Percentiles rank a stretch among this genome's conserved stretches.
Evolutionary conservation across 2,797 vertebrate species (phyloP).

Genomic region (Oryzias sinensis): DNA sequence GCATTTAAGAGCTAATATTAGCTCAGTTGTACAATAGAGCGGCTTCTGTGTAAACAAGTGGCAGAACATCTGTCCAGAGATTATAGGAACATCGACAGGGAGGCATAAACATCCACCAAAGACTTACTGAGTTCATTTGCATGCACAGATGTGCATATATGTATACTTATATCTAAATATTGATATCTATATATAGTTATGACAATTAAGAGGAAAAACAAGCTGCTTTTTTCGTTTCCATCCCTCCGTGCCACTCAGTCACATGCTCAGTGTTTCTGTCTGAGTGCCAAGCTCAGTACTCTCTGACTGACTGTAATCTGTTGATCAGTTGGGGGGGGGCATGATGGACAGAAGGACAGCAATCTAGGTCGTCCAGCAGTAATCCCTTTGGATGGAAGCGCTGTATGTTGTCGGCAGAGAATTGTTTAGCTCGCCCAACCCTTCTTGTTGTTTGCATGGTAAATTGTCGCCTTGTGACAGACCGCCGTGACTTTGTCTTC

Average conservation of each 20-base stretch:
- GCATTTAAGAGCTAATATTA: slow-evolving; percentile 35
- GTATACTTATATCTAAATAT: too few species aligned
- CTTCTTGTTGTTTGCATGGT: slow-evolving; percentile 10
- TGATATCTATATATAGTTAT: too few species aligned
- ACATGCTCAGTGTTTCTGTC: slow-evolving; percentile 56
- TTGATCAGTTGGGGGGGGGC: slow-evolving; percentile 35
- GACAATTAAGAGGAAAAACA: slow-evolving; percentile 7
- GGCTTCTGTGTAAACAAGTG: slow-evolving; percentile 41
- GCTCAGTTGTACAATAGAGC: slow-evolving; percentile 9
- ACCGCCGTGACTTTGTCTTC: slow-evolving; percentile 7
- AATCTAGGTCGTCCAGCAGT: slow-evolving; percentile 67
- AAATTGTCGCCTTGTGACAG: slow-evolving; percentile 24
- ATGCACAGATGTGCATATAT: too few species aligned
- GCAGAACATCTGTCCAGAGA: slow-evolving; percentile 22
- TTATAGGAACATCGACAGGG: slow-evolving; percentile 11
- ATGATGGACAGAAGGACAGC: slow-evolving; percentile 32
- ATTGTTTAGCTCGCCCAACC: slow-evolving; percentile 49
- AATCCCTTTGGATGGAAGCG: slow-evolving; percentile 55
- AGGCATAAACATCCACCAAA: too few species aligned
- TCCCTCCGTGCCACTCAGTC: slow-evolving; percentile 54
- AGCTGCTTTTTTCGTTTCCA: slow-evolving; percentile 18
- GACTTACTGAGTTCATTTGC: not conserved
- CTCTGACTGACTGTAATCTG: slow-evolving; percentile 58
- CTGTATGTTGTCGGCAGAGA: slow-evolving; percentile 52
- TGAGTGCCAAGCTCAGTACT: slow-evolving; percentile 50